phyloP scores from a whole-genome alignment of 2,888 invertebrate species.

The Buathra laborator region DNA sequence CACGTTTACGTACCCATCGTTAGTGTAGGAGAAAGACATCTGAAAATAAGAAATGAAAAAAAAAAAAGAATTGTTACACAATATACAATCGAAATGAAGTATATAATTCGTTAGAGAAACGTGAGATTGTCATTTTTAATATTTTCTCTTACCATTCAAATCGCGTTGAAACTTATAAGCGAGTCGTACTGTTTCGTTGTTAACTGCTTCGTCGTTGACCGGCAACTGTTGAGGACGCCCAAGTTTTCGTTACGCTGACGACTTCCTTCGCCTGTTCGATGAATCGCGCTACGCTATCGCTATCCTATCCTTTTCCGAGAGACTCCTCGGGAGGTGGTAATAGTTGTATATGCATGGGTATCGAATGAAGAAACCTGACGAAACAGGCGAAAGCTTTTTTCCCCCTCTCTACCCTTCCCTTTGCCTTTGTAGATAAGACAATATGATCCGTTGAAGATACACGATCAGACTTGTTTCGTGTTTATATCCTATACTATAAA shows the following conservation, averaged over 20 bases:
- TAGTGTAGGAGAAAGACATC: background rate
- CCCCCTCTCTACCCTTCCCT: background rate
- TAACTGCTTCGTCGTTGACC: background rate
- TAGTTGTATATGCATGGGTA: too few relatives aligned
- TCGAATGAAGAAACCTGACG: too few relatives aligned
- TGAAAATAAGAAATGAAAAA: background rate
- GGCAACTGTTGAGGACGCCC: background rate
- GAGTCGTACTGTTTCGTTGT: background rate
- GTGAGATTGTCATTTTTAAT: background rate
- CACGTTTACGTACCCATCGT: conserved; percentile 88
- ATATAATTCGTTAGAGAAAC: background rate
- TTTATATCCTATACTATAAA: background rate
- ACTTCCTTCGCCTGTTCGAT: background rate
- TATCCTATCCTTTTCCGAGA: background rate
- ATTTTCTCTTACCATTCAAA: too few relatives aligned
- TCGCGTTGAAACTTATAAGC: too few relatives aligned
- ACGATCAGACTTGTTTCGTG: background rate
- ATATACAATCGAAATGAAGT: background rate
- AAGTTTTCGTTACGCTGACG: background rate
- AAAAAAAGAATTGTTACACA: background rate
- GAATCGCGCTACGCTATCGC: background rate
- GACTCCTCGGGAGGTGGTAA: too few relatives aligned
- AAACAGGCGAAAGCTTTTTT: background rate
- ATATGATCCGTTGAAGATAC: background rate
- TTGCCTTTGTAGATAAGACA: background rate